These are phyloP conservation scores for Hippopotamus amphibius DNA, from an alignment of 2,113 vertebrate genomes.

Conservation along the genomic window DNA sequence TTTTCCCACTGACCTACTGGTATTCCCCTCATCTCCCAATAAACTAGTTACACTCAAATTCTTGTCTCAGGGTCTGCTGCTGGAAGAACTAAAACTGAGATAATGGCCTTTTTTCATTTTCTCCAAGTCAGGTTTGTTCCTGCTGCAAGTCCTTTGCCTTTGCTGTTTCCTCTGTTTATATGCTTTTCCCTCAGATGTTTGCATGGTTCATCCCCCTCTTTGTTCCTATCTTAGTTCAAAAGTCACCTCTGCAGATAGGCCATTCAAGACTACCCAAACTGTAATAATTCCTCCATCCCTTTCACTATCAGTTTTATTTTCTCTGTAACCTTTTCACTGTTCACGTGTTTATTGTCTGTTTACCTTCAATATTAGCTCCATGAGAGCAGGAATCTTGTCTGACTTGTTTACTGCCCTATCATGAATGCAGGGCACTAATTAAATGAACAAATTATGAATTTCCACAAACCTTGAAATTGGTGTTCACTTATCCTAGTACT, in stretches of 20 bases:
- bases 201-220: not conserved
- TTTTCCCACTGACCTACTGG: not conserved
- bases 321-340: conserved; percentile 3
- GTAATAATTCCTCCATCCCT: not conserved
- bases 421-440: not conserved
- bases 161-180: conserved; percentile 16
- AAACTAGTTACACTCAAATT: conserved; percentile 14
- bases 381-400: not conserved
- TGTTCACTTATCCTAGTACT: not conserved
- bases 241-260: not conserved
- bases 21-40: not conserved
- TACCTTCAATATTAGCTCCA: not conserved
- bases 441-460: conserved; percentile 28
- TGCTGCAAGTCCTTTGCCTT: conserved; percentile 1
- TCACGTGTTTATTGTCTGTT: not conserved
- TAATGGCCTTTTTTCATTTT: conserved; percentile 20
- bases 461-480: not conserved
- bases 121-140: not conserved
- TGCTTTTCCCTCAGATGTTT: conserved; percentile 14
- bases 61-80: not conserved
- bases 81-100: not conserved
- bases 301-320: conserved; percentile 48
- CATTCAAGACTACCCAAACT: not conserved
- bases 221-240: conserved; percentile 41
- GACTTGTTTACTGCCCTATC: conserved; percentile 1